Conservation (phyloP, 2,888 invertebrate species). For the Ectemnius lituratus region DNA sequence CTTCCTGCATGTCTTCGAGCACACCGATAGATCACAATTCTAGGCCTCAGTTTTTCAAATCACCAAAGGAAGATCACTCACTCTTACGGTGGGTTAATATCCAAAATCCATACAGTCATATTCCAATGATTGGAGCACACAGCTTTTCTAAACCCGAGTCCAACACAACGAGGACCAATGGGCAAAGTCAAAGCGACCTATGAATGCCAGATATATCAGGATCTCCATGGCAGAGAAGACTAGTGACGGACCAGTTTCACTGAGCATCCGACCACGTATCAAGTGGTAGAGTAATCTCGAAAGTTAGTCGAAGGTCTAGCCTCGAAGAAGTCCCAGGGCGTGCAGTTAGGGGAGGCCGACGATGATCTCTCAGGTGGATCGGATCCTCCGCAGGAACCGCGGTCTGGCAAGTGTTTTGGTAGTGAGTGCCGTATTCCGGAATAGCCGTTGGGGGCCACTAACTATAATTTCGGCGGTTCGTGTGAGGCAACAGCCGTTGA, state of each 20-base stretch:
- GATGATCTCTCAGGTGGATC: constrained; percentile 15
- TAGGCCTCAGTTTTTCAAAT: neutral
- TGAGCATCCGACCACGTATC: too few relatives aligned
- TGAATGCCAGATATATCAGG: too few relatives aligned
- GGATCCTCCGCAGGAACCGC: constrained; percentile 2
- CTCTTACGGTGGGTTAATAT: neutral
- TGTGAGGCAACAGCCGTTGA: constrained; percentile 78
- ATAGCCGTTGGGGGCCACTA: constrained; percentile 69
- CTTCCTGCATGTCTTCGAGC: neutral
- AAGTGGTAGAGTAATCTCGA: neutral
- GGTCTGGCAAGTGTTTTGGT: constrained; percentile 40
- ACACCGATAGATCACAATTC: too few relatives aligned
- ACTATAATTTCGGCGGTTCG: constrained; percentile 77
- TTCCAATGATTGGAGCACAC: too few relatives aligned
- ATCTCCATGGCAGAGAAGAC: too few relatives aligned
- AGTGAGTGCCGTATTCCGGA: constrained; percentile 51
- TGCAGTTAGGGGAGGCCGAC: constrained; percentile 24
- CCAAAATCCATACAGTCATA: too few relatives aligned
- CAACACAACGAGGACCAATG: too few relatives aligned
- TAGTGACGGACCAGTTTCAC: too few relatives aligned
- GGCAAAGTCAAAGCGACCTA: too few relatives aligned
- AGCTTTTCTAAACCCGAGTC: too few relatives aligned
- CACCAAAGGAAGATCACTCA: constrained; percentile 9
- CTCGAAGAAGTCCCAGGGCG: constrained; percentile 11
- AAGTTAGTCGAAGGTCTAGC: neutral